These are phyloP conservation scores for Latheticus oryzae DNA, from an alignment of 2,888 invertebrate species.

Conservation along the genomic window DNA sequence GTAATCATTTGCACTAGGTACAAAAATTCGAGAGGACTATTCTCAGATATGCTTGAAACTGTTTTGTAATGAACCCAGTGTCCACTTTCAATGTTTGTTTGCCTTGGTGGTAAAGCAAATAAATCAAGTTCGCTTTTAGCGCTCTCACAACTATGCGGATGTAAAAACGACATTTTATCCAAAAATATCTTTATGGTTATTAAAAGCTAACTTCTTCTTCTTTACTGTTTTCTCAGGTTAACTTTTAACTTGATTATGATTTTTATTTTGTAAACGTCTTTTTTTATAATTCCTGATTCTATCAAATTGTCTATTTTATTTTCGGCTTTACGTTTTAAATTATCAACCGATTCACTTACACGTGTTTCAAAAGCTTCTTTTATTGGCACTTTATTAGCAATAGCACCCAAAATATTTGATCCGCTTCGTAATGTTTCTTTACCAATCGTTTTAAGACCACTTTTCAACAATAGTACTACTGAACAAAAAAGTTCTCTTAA, in stretches of 20 bases:
- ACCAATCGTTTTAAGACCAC: constrained; percentile 14
- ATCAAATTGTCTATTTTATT: constrained; percentile 11
- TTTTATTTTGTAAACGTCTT: not conserved
- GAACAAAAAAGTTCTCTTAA: constrained; percentile 20
- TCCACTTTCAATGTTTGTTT: constrained; percentile 46
- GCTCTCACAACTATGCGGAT: constrained; percentile 46
- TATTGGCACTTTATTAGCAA: constrained; percentile 16
- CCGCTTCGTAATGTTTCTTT: constrained; percentile 13
- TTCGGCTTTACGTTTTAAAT: constrained; percentile 27
- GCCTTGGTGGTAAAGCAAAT: constrained; percentile 49
- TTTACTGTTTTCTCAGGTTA: not conserved
- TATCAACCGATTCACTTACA: constrained; percentile 19
- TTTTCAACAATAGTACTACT: constrained; percentile 10
- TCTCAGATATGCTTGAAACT: constrained; percentile 46
- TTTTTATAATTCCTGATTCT: constrained; percentile 19
- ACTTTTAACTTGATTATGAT: not conserved
- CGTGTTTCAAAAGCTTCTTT: constrained; percentile 21
- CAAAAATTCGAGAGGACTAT: constrained; percentile 49
- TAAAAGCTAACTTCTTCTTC: not conserved
- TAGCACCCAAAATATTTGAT: constrained; percentile 6
- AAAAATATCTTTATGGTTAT: constrained; percentile 35
- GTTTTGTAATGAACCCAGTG: constrained; percentile 50
- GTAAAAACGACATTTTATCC: constrained; percentile 45
- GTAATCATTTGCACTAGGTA: constrained; percentile 49
- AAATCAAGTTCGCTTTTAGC: constrained; percentile 47